Base-by-base conservation (phyloP, 2,797 vertebrate species). In the Cygnus olor region DNA sequence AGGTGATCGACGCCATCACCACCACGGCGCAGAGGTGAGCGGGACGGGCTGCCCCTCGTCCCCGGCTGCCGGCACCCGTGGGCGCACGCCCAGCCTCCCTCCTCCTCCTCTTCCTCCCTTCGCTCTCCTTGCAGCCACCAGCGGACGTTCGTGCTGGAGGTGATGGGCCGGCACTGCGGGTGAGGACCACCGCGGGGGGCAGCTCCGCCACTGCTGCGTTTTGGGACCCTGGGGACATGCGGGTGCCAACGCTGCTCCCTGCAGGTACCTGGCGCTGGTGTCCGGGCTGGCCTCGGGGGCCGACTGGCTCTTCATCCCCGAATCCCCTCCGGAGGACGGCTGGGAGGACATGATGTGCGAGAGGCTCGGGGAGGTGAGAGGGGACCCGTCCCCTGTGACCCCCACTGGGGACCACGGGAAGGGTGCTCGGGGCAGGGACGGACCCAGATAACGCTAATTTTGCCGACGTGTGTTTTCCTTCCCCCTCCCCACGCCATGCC, bases 151-250 rank as follows among this genome's bases (percentile, higher is more conserved):
- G 99, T 99, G 92, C 96, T 99, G 96, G 99, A 99, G 95, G 99
- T 99, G 96, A 99, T 99, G 99, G 99, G 99, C 9, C 98, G 99
- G 24, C 99, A 99, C 97, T 99, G 99, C 1, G 99, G 99, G 99
- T 99, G 95, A 98, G 98, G 97, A 70, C 20, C 66, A 34, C 24
- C 3, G 3, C 40, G 32, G 5, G n/a, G 53, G 18, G 25, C 16
- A 9, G 18, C 11, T 34, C 25, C 12, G 11, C 25, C 51, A 28
- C 51, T 18, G 32, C 28, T 1, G 0, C 0, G 0, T 45, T 47
- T 19, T 0, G 3, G 53, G 32, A 19, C 30, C 0, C 0, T 16
- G 10, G 24, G n/a, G 63, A 65, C 63, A 44, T 9, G 32, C 18
- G 1, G 3, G 8, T 14, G 19, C 79, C 90, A 56, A 30, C 51